These are phyloP conservation scores for Condylostylus longicornis DNA, from an alignment of 1,140 invertebrate genomes.

Conservation along the genomic window DNA sequence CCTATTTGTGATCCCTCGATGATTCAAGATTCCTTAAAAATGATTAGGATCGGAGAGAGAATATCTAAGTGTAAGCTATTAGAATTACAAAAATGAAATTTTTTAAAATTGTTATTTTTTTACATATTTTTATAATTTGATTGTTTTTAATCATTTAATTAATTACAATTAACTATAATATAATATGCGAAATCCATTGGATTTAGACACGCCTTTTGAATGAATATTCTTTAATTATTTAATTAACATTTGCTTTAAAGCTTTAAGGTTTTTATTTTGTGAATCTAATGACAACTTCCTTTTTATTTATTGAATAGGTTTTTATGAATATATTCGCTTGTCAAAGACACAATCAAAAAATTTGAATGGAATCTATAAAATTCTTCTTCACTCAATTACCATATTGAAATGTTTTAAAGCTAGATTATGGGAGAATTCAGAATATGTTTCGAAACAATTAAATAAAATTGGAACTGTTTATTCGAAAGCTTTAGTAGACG, in stretches of 20 bases:
- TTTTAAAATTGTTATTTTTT: slow-evolving; percentile 4
- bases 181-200: too few species aligned
- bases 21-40: slow-evolving; percentile 50
- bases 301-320: too few species aligned
- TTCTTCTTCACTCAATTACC: slow-evolving; percentile 42
- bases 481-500: slow-evolving; percentile 44
- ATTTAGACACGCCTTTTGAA: too few species aligned
- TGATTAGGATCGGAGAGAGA: slow-evolving; percentile 49
- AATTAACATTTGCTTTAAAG: too few species aligned
- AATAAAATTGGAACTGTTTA: slow-evolving; percentile 51
- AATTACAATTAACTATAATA: too few species aligned
- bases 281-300: too few species aligned
- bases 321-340: slow-evolving; percentile 30
- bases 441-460: slow-evolving; percentile 51
- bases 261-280: too few species aligned
- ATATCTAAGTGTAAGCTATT: slow-evolving; percentile 49
- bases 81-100: background rate
- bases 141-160: too few species aligned
- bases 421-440: slow-evolving; percentile 60
- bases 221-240: too few species aligned
- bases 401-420: slow-evolving; percentile 50
- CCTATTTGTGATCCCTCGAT: slow-evolving; percentile 48
- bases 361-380: slow-evolving; percentile 30
- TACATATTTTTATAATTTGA: too few species aligned
- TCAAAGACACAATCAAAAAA: slow-evolving; percentile 32